Evolutionary conservation across 2,888 invertebrate genomes (phyloP), one percentile per base, ranked within the genome.

Genomic region (Nyleta sp.): DNA sequence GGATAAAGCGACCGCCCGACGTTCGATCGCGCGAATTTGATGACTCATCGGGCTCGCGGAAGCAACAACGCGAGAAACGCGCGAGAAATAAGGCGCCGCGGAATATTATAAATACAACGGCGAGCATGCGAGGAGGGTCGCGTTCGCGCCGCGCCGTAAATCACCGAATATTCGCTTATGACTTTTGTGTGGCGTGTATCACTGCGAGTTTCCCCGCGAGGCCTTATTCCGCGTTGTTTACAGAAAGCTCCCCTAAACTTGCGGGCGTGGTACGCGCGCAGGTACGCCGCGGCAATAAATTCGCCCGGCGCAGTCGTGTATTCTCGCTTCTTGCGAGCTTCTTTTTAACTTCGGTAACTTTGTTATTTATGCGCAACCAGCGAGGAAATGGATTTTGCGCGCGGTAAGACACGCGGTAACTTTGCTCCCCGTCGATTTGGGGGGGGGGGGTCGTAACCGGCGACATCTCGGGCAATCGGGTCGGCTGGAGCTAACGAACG

Each of bases 331-430:
- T 78, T 77, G 81, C 81, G 83, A 80, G 81, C 82, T 83, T 82
- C 82, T 68, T 87, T 71, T 85, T 80, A 88, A 87, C 88, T 88
- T 84, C 64, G 78, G 84, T 85, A 88, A 89, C 87, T 89, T 89
- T 85, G 87, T 88, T 89, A 89, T 89, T 89, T 89, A 89, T 88
- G 88, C 86, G 82, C 80, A 82, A 82, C 85, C 86, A 84, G 84
- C 83, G 83, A 80, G 83, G 85, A 85, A 88, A 89, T 89, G 85
- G 88, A 87, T 88, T 88, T 86, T 84, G 80, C 83, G 79, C 65
- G 20, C 60, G 75, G 40, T 11, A 7, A 42, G 35, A 55, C 31
- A 28, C 59, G 33, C 10, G 22, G 44, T 10, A 42, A 53, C 5
- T 60, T 53, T 60, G n/a, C 13, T 33, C 28, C 55, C n/a, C n/a